Conservation (phyloP, 2,113 vertebrate species). For the Eretmochelys imbricata region DNA sequence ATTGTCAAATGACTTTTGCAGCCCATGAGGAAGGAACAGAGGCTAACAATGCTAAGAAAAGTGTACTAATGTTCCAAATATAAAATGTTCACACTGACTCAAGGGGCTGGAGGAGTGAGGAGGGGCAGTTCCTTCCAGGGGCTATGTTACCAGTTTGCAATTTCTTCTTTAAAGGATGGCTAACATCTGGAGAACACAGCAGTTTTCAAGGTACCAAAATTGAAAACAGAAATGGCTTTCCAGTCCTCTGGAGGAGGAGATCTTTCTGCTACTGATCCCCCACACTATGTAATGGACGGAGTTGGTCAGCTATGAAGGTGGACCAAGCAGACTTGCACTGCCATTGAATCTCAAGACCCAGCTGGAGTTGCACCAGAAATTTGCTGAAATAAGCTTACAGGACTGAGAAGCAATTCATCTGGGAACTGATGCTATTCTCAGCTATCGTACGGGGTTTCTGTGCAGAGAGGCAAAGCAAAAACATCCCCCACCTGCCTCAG, state of each 20-base stretch:
- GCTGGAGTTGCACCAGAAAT: background rate
- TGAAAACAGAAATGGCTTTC: background rate
- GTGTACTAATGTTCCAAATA: background rate
- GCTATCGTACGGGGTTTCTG: background rate
- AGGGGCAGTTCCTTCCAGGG: background rate
- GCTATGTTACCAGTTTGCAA: background rate
- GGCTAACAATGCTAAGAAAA: background rate
- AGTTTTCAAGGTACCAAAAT: background rate
- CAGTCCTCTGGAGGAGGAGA: background rate
- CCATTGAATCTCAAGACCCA: background rate
- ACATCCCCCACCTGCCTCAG: background rate
- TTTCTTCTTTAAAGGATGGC: background rate
- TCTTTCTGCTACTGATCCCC: background rate
- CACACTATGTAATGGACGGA: too few relatives aligned
- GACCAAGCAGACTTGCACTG: background rate
- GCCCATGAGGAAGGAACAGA: background rate
- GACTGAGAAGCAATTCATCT: background rate
- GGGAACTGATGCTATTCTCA: background rate
- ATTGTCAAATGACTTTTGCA: background rate
- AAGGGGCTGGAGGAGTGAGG: background rate
- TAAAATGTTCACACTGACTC: background rate
- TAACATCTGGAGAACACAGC: background rate
- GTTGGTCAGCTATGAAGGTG: background rate
- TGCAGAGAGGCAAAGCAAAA: background rate
- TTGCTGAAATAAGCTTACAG: background rate